phyloP scores from a whole-genome alignment of 2,113 vertebrate genomes.

The Tautogolabrus adspersus region DNA sequence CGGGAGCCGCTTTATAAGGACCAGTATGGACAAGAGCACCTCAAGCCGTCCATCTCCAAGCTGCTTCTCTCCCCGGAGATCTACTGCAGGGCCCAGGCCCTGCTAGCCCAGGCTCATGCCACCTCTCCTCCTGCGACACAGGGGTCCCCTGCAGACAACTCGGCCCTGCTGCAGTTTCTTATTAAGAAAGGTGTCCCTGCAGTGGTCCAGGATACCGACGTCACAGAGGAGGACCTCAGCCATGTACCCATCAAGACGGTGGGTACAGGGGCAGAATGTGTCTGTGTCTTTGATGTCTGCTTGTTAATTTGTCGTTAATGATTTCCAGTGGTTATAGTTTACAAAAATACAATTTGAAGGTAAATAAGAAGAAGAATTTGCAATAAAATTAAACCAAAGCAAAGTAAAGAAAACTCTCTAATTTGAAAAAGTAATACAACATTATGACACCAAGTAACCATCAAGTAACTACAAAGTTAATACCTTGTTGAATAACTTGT shows the following conservation, averaged over 20 bases:
- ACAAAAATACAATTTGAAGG: too few species aligned
- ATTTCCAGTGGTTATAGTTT: too few species aligned
- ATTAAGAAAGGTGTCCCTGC: slow-evolving; percentile 81
- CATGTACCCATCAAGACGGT: slow-evolving; percentile 90
- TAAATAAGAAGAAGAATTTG: too few species aligned
- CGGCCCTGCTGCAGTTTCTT: slow-evolving; percentile 85
- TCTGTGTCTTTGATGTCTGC: not conserved
- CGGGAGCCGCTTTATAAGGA: slow-evolving; percentile 87
- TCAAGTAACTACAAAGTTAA: too few species aligned
- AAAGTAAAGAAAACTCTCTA: too few species aligned
- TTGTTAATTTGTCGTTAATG: not conserved
- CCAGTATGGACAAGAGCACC: slow-evolving; percentile 88
- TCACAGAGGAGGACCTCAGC: slow-evolving; percentile 86
- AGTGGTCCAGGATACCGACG: slow-evolving; percentile 78
- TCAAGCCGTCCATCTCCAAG: slow-evolving; percentile 86
- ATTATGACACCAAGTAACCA: too few species aligned
- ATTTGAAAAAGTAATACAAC: too few species aligned
- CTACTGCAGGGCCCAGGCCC: slow-evolving; percentile 86
- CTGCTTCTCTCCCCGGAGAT: slow-evolving; percentile 88
- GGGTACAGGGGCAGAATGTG: slow-evolving; percentile 19
- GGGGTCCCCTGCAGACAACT: slow-evolving; percentile 72
- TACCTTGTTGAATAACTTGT: too few species aligned
- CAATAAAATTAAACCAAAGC: too few species aligned
- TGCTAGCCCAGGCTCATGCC: slow-evolving; percentile 69
- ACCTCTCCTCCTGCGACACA: slow-evolving; percentile 47